Base-by-base conservation (phyloP, 2,888 invertebrate species). In the Cephus nigrinus region DNA sequence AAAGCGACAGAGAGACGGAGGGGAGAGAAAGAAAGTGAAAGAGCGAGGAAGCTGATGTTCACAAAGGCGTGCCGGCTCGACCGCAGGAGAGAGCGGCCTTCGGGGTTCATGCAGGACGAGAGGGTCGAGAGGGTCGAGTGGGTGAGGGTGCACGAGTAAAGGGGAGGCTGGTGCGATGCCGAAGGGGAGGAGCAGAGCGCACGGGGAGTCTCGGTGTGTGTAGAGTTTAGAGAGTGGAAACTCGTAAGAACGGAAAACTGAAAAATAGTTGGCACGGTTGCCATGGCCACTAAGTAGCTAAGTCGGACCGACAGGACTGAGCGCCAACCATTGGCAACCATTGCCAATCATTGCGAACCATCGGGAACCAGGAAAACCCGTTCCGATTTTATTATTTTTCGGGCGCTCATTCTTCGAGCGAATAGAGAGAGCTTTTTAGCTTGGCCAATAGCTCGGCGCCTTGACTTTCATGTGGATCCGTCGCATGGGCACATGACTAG, bases 261-360 rank as follows among this genome's bases (percentile, higher is more conserved):
- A 83, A 85, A 86, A 86, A 86, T 85, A 84, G 85, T 85, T 86
- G 84, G 80, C 83, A 79, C 82, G 78, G 84, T 86, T 86, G 84
- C 83, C 83, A 83, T 82, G 84, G 83, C 79, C 82, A 82, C 86
- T 84, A 84, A 86, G 86, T 85, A 84, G 80, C 80, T 78, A 79
- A 84, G 82, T 84, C 81, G 81, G 76, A 77, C 76, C 80, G 80
- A 82, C 80, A 78, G 75, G 69, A 32, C 31, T 31, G 12, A n/a
- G 31, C 71, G 71, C 3, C 76, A 80, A 78, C 79, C 80, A 69
- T 75, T 69, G 36, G 3, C 3, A 36, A 36, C 4, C 36, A 40
- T 36, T 12, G 12, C 1, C 36, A 36, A 36, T 3, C 36, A 36
- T 15, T 15, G 12, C 15, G 12, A 12, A 40, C 12, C 15, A 40